Evolutionary conservation across 2,113 vertebrate species (phyloP).

Genomic region (Cebus imitator): DNA sequence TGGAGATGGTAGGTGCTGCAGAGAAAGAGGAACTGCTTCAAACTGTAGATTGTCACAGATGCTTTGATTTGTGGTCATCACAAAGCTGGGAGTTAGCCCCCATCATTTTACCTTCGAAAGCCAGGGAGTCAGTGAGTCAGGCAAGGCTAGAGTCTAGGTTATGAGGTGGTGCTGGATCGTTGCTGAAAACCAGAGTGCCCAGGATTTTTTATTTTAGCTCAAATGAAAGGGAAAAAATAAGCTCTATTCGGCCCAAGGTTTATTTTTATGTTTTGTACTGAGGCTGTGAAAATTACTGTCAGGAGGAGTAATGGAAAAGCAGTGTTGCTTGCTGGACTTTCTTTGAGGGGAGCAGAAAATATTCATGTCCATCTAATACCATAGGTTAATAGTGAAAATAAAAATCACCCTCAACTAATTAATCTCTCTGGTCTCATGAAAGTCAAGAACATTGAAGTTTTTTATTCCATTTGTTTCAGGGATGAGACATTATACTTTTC

Average conservation of each 20-base stretch:
- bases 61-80: background rate
- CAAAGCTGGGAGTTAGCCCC: background rate
- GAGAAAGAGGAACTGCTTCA: background rate
- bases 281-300: background rate
- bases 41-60: background rate
- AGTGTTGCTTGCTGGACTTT: background rate
- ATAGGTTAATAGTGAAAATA: background rate
- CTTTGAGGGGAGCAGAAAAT: background rate
- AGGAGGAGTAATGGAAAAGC: background rate
- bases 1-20: background rate
- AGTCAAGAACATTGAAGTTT: background rate
- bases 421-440: background rate
- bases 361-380: background rate
- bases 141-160: background rate
- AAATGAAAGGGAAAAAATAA: background rate
- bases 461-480: background rate
- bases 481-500: background rate
- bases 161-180: background rate
- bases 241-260: background rate
- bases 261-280: background rate
- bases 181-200: background rate
- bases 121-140: background rate
- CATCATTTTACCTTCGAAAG: background rate
- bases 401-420: background rate
- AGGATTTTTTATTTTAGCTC: background rate